Percentiles rank a stretch among this genome's conserved stretches.
Conservation (phyloP, 2,113 vertebrate species). For the Clarias magur region DNA sequence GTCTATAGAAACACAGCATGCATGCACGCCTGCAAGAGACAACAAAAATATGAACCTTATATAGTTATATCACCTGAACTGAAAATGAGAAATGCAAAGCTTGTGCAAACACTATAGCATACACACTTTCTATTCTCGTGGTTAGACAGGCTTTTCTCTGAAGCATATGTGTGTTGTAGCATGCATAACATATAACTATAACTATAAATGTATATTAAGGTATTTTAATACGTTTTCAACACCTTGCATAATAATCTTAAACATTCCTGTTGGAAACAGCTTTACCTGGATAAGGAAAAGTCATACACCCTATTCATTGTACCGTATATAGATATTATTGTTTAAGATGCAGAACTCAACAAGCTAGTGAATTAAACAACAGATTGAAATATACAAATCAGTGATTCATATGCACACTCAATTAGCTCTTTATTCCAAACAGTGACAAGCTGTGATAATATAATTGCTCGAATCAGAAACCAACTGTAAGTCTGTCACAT, state of each 20-base stretch:
- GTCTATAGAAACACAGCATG: not conserved
- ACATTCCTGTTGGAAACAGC: not conserved
- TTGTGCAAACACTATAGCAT: not conserved
- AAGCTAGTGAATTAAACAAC: not conserved
- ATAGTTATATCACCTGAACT: not conserved
- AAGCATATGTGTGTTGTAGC: not conserved
- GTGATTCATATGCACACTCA: not conserved
- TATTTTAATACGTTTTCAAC: not conserved
- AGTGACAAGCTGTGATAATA: not conserved
- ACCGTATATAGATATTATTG: not conserved
- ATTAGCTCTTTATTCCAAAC: not conserved
- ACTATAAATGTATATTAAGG: not conserved
- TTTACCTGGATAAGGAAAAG: not conserved
- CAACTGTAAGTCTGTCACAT: not conserved
- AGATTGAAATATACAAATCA: not conserved
- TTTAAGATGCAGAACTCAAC: not conserved
- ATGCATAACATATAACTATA: not conserved
- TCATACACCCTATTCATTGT: not conserved
- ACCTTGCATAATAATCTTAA: not conserved
- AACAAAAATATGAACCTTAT: not conserved
- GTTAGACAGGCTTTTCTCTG: not conserved
- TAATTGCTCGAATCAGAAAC: not conserved
- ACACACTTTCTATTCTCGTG: not conserved
- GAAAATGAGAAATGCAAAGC: not conserved
- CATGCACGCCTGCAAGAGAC: not conserved